phyloP scores from a whole-genome alignment of 2,113 vertebrate species.

The Brachyhypopomus gauderio region DNA sequence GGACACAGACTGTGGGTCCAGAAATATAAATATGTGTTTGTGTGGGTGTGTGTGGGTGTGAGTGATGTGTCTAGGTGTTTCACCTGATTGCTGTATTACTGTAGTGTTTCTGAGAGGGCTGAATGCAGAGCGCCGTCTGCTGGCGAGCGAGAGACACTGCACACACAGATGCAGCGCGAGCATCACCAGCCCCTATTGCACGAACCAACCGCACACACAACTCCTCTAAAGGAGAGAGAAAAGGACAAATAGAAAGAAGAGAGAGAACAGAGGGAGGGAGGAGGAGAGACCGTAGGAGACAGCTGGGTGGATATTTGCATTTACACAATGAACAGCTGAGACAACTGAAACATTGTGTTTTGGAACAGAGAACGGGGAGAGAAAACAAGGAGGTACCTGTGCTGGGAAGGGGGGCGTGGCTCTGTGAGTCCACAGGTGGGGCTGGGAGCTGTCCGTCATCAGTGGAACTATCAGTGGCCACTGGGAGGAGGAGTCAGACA shows the following conservation, averaged over 20 bases:
- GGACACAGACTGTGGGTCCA: too few relatives aligned
- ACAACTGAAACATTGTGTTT: slow-evolving; percentile 9
- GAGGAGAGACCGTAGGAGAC: not conserved
- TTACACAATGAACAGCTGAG: slow-evolving; percentile 39
- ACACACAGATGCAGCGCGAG: slow-evolving; percentile 73
- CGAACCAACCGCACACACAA: slow-evolving; percentile 73
- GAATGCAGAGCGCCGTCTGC: slow-evolving; percentile 73
- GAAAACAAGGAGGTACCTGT: slow-evolving; percentile 45
- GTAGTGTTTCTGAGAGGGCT: slow-evolving; percentile 79
- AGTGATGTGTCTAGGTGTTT: not conserved
- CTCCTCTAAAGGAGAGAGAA: slow-evolving; percentile 72
- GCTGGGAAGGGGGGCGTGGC: slow-evolving; percentile 5
- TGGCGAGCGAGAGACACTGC: slow-evolving; percentile 78
- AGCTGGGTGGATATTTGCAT: not conserved
- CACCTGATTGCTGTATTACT: slow-evolving; percentile 81
- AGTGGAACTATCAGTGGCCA: slow-evolving; percentile 21
- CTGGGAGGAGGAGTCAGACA: slow-evolving; percentile 24
- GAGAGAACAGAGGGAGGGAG: not conserved
- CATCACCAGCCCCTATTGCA: slow-evolving; percentile 80
- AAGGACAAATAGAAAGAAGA: not conserved
- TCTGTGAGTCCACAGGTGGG: slow-evolving; percentile 35
- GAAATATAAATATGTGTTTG: not conserved
- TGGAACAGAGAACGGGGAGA: slow-evolving; percentile 2
- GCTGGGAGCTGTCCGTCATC: slow-evolving; percentile 36
- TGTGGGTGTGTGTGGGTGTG: not conserved